Base-by-base conservation (phyloP, 1,140 invertebrate genomes). In the Brachionus manjavacas region DNA sequence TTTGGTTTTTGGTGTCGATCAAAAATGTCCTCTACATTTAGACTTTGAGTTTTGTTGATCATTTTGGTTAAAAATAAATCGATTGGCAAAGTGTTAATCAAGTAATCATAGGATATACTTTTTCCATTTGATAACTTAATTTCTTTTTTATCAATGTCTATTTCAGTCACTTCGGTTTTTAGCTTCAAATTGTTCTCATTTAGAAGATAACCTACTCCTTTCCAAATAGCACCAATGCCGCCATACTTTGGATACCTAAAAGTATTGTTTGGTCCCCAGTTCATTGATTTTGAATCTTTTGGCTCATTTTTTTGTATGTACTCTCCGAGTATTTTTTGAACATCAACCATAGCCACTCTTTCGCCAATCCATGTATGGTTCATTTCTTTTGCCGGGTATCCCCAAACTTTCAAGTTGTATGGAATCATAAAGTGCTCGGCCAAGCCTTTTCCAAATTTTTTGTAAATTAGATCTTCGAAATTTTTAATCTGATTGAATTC, bases 181-280 rank as follows among this genome's bases (percentile, higher is more conserved):
- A 86, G 88, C 43, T 84, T 76, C 70, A 87, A 87, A 87, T 88
- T 88, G 14, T 88, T 83, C 20, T 74, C 64, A 20, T 87, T 86
- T 11, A 88, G 66, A 72, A 87, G 87, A 31, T 87, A 84, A 1
- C 84, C 85, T 85, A 88, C 87, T 20, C 86, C 76, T 64, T 87
- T 86, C 87, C 87, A 88, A 14, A 88, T 88, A 41, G 87, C 85
- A 39, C 87, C 87, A 35, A 87, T 88, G 70, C 87, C 87, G 64
- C 87, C 87, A 74, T 88, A 87, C 28, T 87, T 88, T 12, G 87
- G 87, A 85, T 88, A 88, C 35, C 85, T 84, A 83, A 88, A 88
- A 55, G 84, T 85, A 4, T 86, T 85, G 74, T 88, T 88, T 39
- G 87, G 87, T 35, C 87, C 87, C 87, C 87, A 88, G 46, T 88